Percentiles rank a stretch among this genome's conserved stretches.
Evolutionary conservation across 2,797 vertebrate species (phyloP).

Genomic region (Buceros bicornis): DNA sequence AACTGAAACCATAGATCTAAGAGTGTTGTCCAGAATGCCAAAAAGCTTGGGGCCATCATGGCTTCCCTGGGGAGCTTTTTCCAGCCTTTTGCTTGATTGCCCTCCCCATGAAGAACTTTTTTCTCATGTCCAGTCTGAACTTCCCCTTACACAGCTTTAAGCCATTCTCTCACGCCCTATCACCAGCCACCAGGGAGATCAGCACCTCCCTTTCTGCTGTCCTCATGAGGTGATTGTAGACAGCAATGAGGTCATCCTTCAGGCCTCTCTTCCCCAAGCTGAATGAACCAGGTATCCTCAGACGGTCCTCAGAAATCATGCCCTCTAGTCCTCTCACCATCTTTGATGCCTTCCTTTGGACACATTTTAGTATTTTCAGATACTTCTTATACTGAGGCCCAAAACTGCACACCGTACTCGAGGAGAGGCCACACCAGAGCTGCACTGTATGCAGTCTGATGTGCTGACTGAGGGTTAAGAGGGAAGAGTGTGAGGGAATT

Average conservation of each 20-base stretch:
- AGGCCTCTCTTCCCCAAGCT: neutral
- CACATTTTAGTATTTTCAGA: neutral
- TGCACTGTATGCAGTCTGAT: neutral
- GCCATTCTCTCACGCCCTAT: fast-evolving
- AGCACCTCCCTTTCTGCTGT: neutral
- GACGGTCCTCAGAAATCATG: neutral
- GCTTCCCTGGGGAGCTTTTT: neutral
- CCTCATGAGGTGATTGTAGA: neutral
- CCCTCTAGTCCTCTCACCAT: neutral
- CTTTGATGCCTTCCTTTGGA: neutral
- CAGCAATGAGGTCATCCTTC: neutral
- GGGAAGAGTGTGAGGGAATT: neutral
- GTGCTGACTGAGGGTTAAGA: neutral
- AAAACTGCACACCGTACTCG: fast-evolving
- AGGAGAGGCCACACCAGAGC: neutral
- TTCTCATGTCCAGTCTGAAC: neutral
- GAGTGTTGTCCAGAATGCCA: neutral
- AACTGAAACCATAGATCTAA: neutral
- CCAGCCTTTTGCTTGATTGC: neutral
- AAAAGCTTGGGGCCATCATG: neutral
- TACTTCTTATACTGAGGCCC: neutral
- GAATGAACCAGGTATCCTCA: neutral
- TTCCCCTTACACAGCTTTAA: neutral
- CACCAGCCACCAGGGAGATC: neutral
- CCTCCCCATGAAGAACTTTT: neutral